Evolutionary conservation across 2,888 invertebrate genomes (phyloP), one percentile per base, ranked within the genome.

Genomic region (Drosophila acutilabella): DNA sequence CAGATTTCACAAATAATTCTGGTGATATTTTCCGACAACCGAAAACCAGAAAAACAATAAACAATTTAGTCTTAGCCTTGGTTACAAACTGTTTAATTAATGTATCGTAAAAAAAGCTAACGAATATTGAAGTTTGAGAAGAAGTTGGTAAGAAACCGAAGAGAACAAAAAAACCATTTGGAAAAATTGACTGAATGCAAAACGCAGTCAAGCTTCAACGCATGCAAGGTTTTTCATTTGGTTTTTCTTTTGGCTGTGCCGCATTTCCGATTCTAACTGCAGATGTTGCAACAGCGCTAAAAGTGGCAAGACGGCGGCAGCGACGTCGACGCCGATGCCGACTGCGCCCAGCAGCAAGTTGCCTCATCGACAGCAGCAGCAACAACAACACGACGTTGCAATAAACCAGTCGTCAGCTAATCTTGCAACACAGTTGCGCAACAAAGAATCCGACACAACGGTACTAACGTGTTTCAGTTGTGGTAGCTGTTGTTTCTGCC

Each of bases 351-450:
- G 59, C 68, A 71, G 59, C 68, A 30, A 62, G 80, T 83, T 88
- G 86, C 88, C 79, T 80, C 88, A 84, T 88, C 88, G 86, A 74
- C 81, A 58, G 51, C 64, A 47, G n/a, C 57, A 51, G n/a, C 42
- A 11, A n/a, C 74, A 57, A 16, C 59, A 50, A 33, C 48, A 33
- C 72, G 64, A 64, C 66, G 68, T 80, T 87, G 87, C 84, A 81
- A 88, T 88, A 87, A 87, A 87, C 86, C 89, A 89, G 86, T 83
- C 78, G 74, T 64, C 83, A 78, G 82, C 80, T 89, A 89, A 88
- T 85, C 90, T 90, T 90, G 89, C 90, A 90, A 89, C 89, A 90
- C 81, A 87, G 81, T 90, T 90, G 90, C 91, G 91, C 91, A 90
- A 90, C 89, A 81, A 81, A 90, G 89, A 90, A 90, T 90, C 85